phyloP scores from a whole-genome alignment of 23 tunicate species.

The Trididemnum miniatum region DNA sequence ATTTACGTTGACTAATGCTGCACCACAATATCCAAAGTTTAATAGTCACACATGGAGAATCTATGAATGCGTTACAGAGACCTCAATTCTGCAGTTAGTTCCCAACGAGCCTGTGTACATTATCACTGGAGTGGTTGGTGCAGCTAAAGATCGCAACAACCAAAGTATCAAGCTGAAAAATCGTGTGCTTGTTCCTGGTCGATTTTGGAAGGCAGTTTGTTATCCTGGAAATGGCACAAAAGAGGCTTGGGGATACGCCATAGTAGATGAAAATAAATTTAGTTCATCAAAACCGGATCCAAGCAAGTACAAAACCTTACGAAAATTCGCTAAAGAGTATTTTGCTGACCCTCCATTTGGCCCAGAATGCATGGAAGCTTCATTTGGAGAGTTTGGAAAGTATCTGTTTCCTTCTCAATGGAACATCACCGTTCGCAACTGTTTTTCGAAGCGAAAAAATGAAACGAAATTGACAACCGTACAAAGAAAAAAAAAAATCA shows the following conservation, averaged over 20 bases:
- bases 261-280: constrained; percentile 52
- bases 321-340: constrained; percentile 41
- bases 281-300: neutral
- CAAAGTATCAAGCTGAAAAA: constrained; percentile 23
- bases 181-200: constrained; percentile 71
- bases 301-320: constrained; percentile 35
- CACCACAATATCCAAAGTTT: constrained; percentile 77
- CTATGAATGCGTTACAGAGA: constrained; percentile 64
- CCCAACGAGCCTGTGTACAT: constrained; percentile 61
- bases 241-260: constrained; percentile 67
- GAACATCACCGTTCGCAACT: neutral
- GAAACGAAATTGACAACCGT: too few species aligned
- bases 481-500: too few species aligned
- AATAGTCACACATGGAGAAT: constrained; percentile 73
- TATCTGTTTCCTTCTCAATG: too few species aligned
- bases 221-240: constrained; percentile 66
- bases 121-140: constrained; percentile 71
- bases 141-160: neutral
- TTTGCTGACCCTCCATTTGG: constrained; percentile 61
- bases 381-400: neutral
- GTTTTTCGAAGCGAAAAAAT: too few species aligned
- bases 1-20: constrained; percentile 95
- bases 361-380: constrained; percentile 61
- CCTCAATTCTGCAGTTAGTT: constrained; percentile 29
- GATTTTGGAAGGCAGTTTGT: constrained; percentile 92